Evolutionary conservation across 1,140 invertebrate species (phyloP).

Genomic region (Asbolus verrucosus): DNA sequence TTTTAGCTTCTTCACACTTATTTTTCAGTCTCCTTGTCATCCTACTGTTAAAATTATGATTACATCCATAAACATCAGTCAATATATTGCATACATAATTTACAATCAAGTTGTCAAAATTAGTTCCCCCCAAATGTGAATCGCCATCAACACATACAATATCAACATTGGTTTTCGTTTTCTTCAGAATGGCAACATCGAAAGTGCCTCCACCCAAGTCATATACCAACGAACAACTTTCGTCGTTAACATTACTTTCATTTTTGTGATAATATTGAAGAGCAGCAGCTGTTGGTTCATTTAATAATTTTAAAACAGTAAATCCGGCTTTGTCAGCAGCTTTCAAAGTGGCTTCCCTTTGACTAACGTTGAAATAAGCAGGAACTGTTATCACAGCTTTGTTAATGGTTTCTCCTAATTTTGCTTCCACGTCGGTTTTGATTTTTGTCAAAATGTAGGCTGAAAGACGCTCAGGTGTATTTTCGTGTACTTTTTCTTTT

Average conservation of each 20-base stretch:
- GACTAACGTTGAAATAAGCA: constrained; percentile 77
- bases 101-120: constrained; percentile 73
- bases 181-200: constrained; percentile 81
- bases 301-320: constrained; percentile 73
- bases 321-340: constrained; percentile 73
- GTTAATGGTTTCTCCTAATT: constrained; percentile 1
- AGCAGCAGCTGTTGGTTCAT: constrained; percentile 78
- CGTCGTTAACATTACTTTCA: constrained; percentile 62
- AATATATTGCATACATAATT: constrained; percentile 72
- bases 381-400: constrained; percentile 73
- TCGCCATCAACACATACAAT: constrained; percentile 78
- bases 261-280: constrained; percentile 69
- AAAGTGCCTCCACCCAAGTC: constrained; percentile 83
- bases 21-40: constrained; percentile 83
- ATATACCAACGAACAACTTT: constrained; percentile 67
- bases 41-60: constrained; percentile 71
- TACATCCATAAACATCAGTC: constrained; percentile 72
- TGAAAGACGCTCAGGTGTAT: neutral
- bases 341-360: constrained; percentile 73
- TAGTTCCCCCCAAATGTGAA: constrained; percentile 77
- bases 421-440: neutral
- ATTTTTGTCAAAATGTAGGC: constrained; percentile 7
- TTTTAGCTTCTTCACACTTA: constrained; percentile 85
- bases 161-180: constrained; percentile 78
- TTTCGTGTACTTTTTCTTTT: neutral